Evolutionary conservation across 1,140 invertebrate genomes (phyloP).

Genomic region (Danaus plexippus): DNA sequence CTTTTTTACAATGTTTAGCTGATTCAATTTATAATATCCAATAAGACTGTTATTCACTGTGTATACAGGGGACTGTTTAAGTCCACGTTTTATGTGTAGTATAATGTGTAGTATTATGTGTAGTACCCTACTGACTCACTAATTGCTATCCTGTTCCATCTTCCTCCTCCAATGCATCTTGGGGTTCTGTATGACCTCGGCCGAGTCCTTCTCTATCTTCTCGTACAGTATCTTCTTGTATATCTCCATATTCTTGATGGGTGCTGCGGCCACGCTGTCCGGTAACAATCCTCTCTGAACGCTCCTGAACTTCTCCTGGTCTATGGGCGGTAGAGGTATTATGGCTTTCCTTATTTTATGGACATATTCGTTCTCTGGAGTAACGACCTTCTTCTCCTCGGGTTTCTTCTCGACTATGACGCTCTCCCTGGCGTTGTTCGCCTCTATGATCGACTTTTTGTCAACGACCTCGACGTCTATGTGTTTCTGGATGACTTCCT

Average conservation of each 20-base stretch:
- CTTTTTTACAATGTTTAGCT: too few relatives aligned
- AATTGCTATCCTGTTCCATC: constrained; percentile 51
- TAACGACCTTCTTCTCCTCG: constrained; percentile 31
- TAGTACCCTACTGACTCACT: constrained; percentile 21
- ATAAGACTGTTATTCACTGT: too few relatives aligned
- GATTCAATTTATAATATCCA: too few relatives aligned
- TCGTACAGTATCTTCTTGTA: constrained; percentile 59
- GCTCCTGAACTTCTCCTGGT: constrained; percentile 38
- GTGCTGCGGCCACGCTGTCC: constrained; percentile 16
- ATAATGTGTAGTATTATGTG: too few relatives aligned
- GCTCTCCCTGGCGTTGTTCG: constrained; percentile 56
- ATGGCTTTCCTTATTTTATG: constrained; percentile 57
- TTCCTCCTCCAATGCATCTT: constrained; percentile 54
- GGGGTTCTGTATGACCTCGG: constrained; percentile 31
- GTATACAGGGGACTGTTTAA: too few relatives aligned
- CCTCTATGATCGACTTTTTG: constrained; percentile 53
- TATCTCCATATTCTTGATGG: constrained; percentile 47
- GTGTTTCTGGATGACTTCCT: constrained; percentile 49
- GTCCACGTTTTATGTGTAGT: too few relatives aligned
- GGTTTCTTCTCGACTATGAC: constrained; percentile 50
- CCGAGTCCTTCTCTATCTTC: constrained; percentile 35
- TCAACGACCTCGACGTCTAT: constrained; percentile 34
- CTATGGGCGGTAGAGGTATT: constrained; percentile 49
- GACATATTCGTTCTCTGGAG: constrained; percentile 41
- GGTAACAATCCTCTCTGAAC: constrained; percentile 27